Percentiles rank a stretch among this genome's conserved stretches.
phyloP scores from a whole-genome alignment of 2,113 vertebrate species.

The Brachionichthys hirsutus region DNA sequence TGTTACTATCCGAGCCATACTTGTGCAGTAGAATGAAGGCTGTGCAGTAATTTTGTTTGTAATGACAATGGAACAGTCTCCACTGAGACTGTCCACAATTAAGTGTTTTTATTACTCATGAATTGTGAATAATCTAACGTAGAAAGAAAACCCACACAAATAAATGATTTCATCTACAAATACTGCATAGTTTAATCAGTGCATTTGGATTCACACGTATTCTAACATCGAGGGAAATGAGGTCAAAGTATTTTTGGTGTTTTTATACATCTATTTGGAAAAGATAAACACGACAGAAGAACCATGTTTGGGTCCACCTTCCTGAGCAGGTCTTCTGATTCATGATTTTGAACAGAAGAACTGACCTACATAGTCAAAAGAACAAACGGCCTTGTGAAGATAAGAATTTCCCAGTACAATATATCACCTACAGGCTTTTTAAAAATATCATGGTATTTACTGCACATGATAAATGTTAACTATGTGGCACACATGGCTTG shows the following conservation, averaged over 20 bases:
- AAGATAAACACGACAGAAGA: constrained; percentile 75
- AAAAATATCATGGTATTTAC: constrained; percentile 39
- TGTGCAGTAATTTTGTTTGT: constrained; percentile 44
- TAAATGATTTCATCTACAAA: constrained; percentile 58
- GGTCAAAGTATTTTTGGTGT: constrained; percentile 71
- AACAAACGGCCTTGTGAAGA: constrained; percentile 51
- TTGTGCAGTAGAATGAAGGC: constrained; percentile 61
- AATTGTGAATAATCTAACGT: constrained; percentile 30
- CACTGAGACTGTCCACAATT: constrained; percentile 10
- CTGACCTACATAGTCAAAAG: constrained; percentile 46
- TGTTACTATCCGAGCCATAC: constrained; percentile 51
- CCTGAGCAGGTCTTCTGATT: constrained; percentile 75
- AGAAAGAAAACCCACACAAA: constrained; percentile 37
- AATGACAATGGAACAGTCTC: constrained; percentile 2
- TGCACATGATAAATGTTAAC: constrained; percentile 42
- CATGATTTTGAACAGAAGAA: constrained; percentile 51
- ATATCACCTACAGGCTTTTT: constrained; percentile 28
- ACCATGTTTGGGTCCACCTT: constrained; percentile 66
- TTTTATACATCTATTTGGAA: constrained; percentile 71
- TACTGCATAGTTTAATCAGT: constrained; percentile 76
- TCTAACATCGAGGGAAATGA: constrained; percentile 51
- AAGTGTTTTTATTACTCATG: constrained; percentile 44
- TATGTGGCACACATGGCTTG: constrained; percentile 36
- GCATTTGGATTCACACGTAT: constrained; percentile 59
- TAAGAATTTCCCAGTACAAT: constrained; percentile 36